phyloP scores from a whole-genome alignment of 2,113 vertebrate genomes.

The Sula dactylatra region DNA sequence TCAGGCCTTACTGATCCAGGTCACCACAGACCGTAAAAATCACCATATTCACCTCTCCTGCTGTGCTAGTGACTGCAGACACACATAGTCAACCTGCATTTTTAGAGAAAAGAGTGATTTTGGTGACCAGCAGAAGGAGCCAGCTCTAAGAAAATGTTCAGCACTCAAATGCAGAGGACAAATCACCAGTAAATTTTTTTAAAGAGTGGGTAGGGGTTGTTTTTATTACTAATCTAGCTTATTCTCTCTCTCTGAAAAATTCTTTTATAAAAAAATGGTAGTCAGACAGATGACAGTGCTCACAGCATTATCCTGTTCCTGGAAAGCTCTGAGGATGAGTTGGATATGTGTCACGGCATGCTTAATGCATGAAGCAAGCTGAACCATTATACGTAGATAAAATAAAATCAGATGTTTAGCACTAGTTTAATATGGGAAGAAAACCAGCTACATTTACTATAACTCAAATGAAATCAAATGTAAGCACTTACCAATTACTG shows the following conservation, averaged over 20 bases:
- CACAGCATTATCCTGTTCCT: neutral
- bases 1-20: neutral
- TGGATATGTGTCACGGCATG: neutral
- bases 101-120: neutral
- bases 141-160: neutral
- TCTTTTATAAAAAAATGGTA: neutral
- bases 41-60: neutral
- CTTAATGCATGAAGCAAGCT: neutral
- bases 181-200: neutral
- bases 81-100: neutral
- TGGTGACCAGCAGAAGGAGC: neutral
- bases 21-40: neutral
- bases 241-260: neutral
- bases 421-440: slow-evolving; percentile 18
- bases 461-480: slow-evolving; percentile 57
- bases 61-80: neutral
- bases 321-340: neutral
- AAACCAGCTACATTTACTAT: slow-evolving; percentile 34
- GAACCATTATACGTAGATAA: slow-evolving; percentile 5
- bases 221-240: neutral
- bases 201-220: neutral
- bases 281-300: neutral
- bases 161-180: neutral
- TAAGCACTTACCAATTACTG: slow-evolving; percentile 55
- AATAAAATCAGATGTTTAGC: slow-evolving; percentile 59